phyloP scores from a whole-genome alignment of 2,113 vertebrate species.

The Cryptomyrus ogoouensis region DNA sequence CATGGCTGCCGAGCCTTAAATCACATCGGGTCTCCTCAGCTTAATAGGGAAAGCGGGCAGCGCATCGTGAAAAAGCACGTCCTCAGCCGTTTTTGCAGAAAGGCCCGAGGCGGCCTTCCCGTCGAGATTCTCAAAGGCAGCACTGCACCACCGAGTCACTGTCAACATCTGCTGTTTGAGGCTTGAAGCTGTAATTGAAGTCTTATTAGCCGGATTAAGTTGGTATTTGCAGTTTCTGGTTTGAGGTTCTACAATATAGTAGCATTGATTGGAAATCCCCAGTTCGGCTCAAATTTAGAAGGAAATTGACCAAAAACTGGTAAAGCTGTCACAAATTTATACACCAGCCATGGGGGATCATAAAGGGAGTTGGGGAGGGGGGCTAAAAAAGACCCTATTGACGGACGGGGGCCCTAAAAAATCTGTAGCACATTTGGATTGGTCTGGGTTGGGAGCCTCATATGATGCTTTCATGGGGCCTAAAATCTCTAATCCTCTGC shows the following conservation, averaged over 20 bases:
- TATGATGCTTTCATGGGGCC: neutral
- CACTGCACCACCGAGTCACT: no score
- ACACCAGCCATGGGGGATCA: neutral
- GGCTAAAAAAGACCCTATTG: neutral
- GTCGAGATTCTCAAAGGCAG: neutral
- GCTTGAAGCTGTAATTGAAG: neutral
- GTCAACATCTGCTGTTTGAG: neutral
- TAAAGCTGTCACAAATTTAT: neutral
- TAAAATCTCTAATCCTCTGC: neutral
- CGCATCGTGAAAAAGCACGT: neutral
- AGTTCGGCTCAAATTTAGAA: neutral
- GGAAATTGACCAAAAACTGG: neutral
- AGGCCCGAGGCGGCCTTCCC: neutral
- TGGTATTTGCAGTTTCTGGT: neutral
- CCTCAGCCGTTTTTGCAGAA: neutral
- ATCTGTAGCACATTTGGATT: neutral
- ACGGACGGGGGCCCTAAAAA: neutral
- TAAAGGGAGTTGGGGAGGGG: neutral
- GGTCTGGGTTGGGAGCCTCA: neutral
- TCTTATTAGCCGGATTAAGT: neutral
- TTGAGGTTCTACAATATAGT: neutral
- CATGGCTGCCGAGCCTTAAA: slow-evolving; percentile 13
- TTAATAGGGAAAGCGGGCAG: neutral
- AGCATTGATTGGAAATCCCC: neutral
- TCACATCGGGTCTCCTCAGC: neutral